These are phyloP conservation scores for Brachionus paranguensis DNA, from an alignment of 1,140 invertebrate genomes.

Conservation along the genomic window DNA sequence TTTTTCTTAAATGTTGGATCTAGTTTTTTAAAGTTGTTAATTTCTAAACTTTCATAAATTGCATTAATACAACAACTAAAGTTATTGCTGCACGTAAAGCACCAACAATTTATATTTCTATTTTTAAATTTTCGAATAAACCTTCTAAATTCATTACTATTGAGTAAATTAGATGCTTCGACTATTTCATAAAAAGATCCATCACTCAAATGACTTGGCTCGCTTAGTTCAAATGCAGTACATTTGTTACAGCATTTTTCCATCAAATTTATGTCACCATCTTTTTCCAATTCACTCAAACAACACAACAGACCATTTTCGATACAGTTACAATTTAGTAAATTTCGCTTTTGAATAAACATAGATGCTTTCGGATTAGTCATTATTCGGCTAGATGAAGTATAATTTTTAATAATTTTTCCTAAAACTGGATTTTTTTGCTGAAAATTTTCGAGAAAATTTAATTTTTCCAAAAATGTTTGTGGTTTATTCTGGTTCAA, in stretches of 20 bases:
- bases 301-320: not conserved
- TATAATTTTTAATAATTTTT: not conserved
- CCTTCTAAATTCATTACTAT: not conserved
- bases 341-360: not conserved
- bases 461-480: not conserved
- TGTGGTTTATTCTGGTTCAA: not conserved
- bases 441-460: not conserved
- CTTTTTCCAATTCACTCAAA: not conserved
- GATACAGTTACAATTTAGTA: not conserved
- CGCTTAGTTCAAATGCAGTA: not conserved
- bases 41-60: not conserved
- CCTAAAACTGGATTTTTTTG: not conserved
- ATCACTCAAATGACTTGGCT: not conserved
- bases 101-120: not conserved
- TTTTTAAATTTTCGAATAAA: not conserved
- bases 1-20: not conserved
- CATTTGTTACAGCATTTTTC: slow-evolving; percentile 14
- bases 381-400: not conserved
- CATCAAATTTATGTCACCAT: not conserved
- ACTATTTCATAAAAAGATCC: not conserved
- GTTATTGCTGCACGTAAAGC: not conserved
- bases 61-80: not conserved
- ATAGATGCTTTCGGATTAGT: not conserved
- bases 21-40: not conserved
- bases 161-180: not conserved